A percentile compares a stretch with the other conserved stretches of the same genome.
Conservation (phyloP, 2,113 vertebrate genomes). For the Pungitius pungitius region DNA sequence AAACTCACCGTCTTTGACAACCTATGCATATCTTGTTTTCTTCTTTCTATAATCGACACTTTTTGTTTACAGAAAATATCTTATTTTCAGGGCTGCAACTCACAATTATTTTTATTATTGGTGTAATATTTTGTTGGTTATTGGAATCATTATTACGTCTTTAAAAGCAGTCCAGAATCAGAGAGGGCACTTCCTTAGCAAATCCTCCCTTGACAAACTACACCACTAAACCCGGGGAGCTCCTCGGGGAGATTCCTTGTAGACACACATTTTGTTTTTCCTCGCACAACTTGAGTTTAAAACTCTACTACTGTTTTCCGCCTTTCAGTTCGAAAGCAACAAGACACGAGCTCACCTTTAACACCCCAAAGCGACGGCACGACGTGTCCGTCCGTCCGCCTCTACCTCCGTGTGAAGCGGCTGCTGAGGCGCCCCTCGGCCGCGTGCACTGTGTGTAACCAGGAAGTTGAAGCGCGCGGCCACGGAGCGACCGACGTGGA, state of each 20-base stretch:
- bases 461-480: conserved; percentile 23
- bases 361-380: rapidly evolving
- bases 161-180: background rate
- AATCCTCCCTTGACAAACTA: background rate
- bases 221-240: no score
- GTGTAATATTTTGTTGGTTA: background rate
- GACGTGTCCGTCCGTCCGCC: background rate
- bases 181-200: background rate
- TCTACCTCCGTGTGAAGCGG: background rate
- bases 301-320: background rate
- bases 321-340: background rate
- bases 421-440: background rate
- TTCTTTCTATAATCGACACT: background rate
- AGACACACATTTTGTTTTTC: background rate
- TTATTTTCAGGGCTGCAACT: background rate
- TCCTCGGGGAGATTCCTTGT: background rate
- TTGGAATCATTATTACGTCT: background rate
- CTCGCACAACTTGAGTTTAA: background rate
- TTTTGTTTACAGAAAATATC: background rate
- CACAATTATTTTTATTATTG: background rate
- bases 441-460: background rate
- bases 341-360: conserved; percentile 8
- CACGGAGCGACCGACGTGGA: background rate
- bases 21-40: background rate
- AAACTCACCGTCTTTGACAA: background rate